A percentile compares a stretch with the other conserved stretches of the same genome.
Evolutionary conservation across 2,888 invertebrate species (phyloP).

Genomic region (Eulithis prunata): DNA sequence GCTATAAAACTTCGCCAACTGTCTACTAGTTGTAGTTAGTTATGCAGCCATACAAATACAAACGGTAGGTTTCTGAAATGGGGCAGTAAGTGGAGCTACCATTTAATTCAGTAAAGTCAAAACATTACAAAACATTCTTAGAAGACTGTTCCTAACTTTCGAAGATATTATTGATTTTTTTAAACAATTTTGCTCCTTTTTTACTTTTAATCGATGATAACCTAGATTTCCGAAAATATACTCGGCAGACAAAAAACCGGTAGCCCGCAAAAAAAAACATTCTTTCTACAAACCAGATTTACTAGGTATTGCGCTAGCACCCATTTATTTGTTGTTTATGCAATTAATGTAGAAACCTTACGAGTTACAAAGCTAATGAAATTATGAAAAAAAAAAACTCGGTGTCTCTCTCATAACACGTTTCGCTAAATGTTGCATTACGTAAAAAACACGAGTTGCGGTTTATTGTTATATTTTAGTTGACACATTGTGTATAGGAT

Average conservation of each 20-base stretch:
- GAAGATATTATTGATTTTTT: no score
- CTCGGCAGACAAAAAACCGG: no score
- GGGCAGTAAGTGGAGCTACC: no score
- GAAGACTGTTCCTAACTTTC: no score
- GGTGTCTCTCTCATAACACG: conserved; percentile 55
- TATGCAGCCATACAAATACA: no score
- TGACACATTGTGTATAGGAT: conserved; percentile 19
- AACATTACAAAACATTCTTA: no score
- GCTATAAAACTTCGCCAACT: conserved; percentile 13
- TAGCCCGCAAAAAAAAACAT: no score
- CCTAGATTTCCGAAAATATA: no score
- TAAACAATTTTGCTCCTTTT: no score
- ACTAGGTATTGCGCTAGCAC: background rate
- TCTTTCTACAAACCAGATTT: background rate
- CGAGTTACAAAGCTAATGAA: conserved; percentile 30
- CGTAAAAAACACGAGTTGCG: conserved; percentile 65
- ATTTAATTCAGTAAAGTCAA: no score
- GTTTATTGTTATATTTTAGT: conserved; percentile 62
- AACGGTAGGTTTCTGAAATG: no score
- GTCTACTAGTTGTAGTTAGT: background rate
- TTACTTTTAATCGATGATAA: no score
- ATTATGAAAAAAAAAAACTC: conserved; percentile 34
- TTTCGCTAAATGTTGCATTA: conserved; percentile 51
- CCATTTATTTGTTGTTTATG: conserved; percentile 7
- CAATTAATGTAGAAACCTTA: conserved; percentile 24